A percentile compares a stretch with the other conserved stretches of the same genome.
These are phyloP conservation scores for Pogonomyrmex barbatus DNA, from an alignment of 1,140 invertebrate species.

Conservation along the genomic window DNA sequence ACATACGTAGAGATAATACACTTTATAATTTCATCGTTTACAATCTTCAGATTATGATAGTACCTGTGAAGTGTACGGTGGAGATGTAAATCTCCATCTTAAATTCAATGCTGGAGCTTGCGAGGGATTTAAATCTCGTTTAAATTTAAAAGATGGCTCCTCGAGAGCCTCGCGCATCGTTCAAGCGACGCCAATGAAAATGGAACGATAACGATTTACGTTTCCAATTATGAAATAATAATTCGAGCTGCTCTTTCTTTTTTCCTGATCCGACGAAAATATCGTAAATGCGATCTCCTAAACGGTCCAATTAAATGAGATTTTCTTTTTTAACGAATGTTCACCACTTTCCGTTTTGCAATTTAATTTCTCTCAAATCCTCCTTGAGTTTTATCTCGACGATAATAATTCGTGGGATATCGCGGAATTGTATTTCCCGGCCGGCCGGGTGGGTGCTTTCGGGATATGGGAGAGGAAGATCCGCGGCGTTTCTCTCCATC, in stretches of 20 bases:
- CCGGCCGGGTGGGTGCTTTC: background rate
- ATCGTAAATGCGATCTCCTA: conserved; percentile 34
- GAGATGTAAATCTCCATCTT: conserved; percentile 60
- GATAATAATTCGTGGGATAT: conserved; percentile 29
- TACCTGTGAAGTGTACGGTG: conserved; percentile 29
- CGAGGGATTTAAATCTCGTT: conserved; percentile 59
- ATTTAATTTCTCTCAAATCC: conserved; percentile 39
- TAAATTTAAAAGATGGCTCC: conserved; percentile 57
- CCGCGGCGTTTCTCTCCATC: background rate
- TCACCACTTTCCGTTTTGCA: background rate
- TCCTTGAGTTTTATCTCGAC: background rate
- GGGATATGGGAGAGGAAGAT: background rate
- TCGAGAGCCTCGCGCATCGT: conserved; percentile 28
- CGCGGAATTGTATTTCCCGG: background rate
- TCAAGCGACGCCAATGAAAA: conserved; percentile 50
- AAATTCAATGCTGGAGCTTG: conserved; percentile 53
- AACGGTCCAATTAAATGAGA: conserved; percentile 49
- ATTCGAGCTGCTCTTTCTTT: background rate
- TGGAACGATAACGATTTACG: conserved; percentile 57
- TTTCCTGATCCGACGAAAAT: conserved; percentile 16
- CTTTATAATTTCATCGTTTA: conserved; percentile 45
- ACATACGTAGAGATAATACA: background rate
- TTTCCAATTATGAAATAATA: conserved; percentile 63
- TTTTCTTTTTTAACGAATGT: background rate
- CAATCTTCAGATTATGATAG: conserved; percentile 36